phyloP scores from a whole-genome alignment of 2,113 vertebrate genomes.

The Puffinus mauretanicus region DNA sequence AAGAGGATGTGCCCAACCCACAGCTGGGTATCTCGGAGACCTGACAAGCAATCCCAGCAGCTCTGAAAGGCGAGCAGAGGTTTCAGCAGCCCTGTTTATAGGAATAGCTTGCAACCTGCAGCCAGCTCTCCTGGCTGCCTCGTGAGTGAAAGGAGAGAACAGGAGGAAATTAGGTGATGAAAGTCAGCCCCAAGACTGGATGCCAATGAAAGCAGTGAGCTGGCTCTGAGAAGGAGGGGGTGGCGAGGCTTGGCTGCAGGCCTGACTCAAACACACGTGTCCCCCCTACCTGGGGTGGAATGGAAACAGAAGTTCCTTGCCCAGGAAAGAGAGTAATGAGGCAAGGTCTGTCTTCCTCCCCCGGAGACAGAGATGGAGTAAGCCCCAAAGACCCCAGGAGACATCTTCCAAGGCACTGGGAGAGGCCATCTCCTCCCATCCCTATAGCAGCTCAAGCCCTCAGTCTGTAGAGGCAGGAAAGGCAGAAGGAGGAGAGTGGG shows the following conservation, averaged over 20 bases:
- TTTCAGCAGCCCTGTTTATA: constrained; percentile 35
- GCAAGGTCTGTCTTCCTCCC: background rate
- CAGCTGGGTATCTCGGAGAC: background rate
- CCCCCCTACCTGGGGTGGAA: background rate
- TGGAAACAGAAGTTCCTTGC: constrained; percentile 31
- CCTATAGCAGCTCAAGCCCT: background rate
- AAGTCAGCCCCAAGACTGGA: constrained; percentile 50
- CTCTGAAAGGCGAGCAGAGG: background rate
- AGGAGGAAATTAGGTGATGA: constrained; percentile 67
- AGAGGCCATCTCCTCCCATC: background rate
- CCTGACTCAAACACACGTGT: constrained; percentile 15
- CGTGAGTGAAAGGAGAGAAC: constrained; percentile 60
- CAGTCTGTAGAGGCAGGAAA: background rate
- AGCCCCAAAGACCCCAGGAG: background rate
- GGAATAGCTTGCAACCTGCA: constrained; percentile 48
- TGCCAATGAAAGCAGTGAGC: constrained; percentile 65
- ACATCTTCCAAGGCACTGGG: background rate
- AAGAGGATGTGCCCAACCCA: background rate
- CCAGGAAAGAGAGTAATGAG: constrained; percentile 2
- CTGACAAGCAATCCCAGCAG: background rate
- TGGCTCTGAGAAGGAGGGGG: constrained; percentile 43
- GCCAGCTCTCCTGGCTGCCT: constrained; percentile 56
- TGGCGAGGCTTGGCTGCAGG: constrained; percentile 21
- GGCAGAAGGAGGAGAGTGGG: background rate
- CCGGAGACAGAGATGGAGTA: background rate